Percentiles rank a stretch among this genome's conserved stretches.
These are phyloP conservation scores for Abrostola tripartita DNA, from an alignment of 2,888 invertebrate species.

Conservation along the genomic window DNA sequence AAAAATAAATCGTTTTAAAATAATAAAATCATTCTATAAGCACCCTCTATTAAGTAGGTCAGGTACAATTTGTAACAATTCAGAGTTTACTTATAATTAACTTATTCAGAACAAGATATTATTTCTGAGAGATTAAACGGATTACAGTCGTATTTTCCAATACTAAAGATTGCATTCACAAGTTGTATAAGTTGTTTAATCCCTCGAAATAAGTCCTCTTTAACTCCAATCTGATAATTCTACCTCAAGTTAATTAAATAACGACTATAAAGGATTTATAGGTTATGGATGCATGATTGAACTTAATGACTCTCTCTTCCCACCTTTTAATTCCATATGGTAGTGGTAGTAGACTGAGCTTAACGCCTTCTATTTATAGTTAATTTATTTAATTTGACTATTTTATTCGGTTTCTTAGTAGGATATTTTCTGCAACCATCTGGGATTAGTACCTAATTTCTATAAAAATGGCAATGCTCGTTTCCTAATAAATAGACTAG, in stretches of 20 bases:
- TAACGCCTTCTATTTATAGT: no score
- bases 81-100: not conserved
- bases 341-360: no score
- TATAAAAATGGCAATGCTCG: no score
- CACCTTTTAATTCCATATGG: not conserved
- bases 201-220: not conserved
- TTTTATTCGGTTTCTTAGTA: no score
- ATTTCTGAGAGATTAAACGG: not conserved
- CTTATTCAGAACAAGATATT: not conserved
- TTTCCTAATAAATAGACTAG: no score
- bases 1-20: not conserved
- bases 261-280: conserved; percentile 14
- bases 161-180: not conserved
- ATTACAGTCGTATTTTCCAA: not conserved
- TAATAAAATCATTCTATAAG: no score
- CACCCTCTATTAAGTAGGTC: not conserved
- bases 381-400: no score
- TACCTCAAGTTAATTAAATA: conserved; percentile 19
- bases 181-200: conserved; percentile 4
- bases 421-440: no score
- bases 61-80: not conserved
- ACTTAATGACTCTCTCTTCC: not conserved
- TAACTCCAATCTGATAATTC: conserved; percentile 19
- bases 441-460: no score
- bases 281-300: conserved; percentile 18